Conservation (phyloP, 2,888 invertebrate genomes). For the Heliothis peltigera region DNA sequence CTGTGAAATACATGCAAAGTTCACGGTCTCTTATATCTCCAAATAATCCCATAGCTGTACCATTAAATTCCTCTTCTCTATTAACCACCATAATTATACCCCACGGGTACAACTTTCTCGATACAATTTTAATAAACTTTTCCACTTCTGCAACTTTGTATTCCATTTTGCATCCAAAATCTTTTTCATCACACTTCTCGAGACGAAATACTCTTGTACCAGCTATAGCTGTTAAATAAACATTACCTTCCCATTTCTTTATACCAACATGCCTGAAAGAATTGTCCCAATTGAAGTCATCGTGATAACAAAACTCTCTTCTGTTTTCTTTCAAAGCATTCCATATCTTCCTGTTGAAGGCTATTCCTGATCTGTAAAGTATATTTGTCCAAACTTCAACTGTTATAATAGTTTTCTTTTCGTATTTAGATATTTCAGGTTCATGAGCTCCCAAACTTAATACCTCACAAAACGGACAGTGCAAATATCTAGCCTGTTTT, state of each 20-base stretch:
- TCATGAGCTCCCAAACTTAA: slow-evolving; percentile 66
- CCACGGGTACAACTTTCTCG: slow-evolving; percentile 58
- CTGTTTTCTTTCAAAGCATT: slow-evolving; percentile 61
- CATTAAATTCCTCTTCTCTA: slow-evolving; percentile 15
- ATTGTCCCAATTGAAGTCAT: slow-evolving; percentile 71
- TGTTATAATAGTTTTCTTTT: slow-evolving; percentile 32
- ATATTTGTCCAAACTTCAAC: slow-evolving; percentile 63
- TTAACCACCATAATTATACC: slow-evolving; percentile 27
- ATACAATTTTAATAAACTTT: slow-evolving; percentile 51
- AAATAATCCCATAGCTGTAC: slow-evolving; percentile 58
- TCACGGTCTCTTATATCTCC: slow-evolving; percentile 70
- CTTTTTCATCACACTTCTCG: slow-evolving; percentile 52
- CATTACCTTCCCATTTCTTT: slow-evolving; percentile 51
- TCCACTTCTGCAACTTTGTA: slow-evolving; percentile 48
- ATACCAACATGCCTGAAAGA: slow-evolving; percentile 64
- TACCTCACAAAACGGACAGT: slow-evolving; percentile 68
- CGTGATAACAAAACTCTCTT: slow-evolving; percentile 66
- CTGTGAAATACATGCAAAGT: slow-evolving; percentile 69
- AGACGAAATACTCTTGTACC: slow-evolving; percentile 69
- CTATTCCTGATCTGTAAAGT: slow-evolving; percentile 62
- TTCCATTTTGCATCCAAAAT: slow-evolving; percentile 48
- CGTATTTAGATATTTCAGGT: slow-evolving; percentile 51
- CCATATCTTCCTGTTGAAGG: slow-evolving; percentile 71
- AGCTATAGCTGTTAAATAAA: slow-evolving; percentile 59
- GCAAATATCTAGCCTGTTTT: slow-evolving; percentile 30